Evolutionary conservation across 2,113 vertebrate species (phyloP).

Genomic region (Sciurus niger): DNA sequence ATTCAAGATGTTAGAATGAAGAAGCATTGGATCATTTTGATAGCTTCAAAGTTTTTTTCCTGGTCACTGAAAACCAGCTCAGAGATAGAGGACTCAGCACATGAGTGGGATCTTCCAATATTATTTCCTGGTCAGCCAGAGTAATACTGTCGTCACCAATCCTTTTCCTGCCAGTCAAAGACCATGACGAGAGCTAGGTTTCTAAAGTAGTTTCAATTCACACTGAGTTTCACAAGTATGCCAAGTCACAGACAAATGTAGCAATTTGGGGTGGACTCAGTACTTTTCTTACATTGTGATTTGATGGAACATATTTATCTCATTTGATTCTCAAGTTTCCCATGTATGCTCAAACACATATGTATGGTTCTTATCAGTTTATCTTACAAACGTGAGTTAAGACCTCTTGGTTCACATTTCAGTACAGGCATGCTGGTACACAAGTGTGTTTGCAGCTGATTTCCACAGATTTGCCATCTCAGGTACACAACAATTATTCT

Average conservation of each 20-base stretch:
- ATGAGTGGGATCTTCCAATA: neutral
- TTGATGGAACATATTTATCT: neutral
- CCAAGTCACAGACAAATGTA: neutral
- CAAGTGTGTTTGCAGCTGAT: neutral
- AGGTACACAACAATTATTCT: neutral
- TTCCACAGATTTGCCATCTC: neutral
- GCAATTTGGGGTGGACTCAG: too few relatives aligned
- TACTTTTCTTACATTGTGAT: neutral
- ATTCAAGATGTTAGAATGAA: conserved; percentile 35
- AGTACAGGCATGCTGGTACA: neutral
- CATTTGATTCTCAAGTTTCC: conserved; percentile 20
- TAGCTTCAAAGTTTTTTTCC: neutral
- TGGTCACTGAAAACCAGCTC: neutral
- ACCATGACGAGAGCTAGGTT: neutral
- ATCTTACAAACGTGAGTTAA: neutral
- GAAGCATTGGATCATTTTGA: neutral
- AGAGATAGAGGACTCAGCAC: neutral
- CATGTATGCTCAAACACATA: neutral
- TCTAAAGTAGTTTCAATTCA: conserved; percentile 16
- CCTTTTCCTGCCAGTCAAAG: neutral
- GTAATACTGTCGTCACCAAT: neutral
- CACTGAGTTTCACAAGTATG: neutral
- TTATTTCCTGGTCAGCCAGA: neutral
- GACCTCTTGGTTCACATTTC: neutral
- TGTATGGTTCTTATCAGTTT: neutral